A percentile compares a stretch with the other conserved stretches of the same genome.
These are phyloP conservation scores for Tetraneura akinire DNA, from an alignment of 1,140 invertebrate genomes.

Conservation along the genomic window DNA sequence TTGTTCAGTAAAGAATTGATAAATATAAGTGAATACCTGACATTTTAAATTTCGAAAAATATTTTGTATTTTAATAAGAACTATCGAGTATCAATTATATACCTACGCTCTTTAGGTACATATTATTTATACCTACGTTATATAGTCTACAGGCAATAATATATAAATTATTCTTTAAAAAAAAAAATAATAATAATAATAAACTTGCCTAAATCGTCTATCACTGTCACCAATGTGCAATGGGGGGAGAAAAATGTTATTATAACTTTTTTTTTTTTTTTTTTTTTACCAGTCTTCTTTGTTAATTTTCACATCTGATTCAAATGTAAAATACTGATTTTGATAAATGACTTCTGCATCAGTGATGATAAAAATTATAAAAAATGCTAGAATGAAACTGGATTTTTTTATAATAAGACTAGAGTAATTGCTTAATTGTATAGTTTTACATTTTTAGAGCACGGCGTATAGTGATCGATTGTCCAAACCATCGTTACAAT, in stretches of 20 bases:
- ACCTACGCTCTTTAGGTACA: no score
- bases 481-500: slow-evolving; percentile 25
- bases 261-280: background rate
- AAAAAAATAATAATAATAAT: no score
- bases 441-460: slow-evolving; percentile 10
- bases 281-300: slow-evolving; percentile 32
- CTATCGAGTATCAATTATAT: no score
- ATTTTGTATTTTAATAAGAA: no score
- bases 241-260: slow-evolving; percentile 1
- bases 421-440: slow-evolving; percentile 40
- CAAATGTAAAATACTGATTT: slow-evolving; percentile 47
- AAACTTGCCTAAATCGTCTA: background rate
- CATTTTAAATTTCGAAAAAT: no score
- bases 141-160: no score
- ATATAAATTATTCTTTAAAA: background rate
- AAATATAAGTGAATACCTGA: no score
- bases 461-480: slow-evolving; percentile 39
- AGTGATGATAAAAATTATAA: slow-evolving; percentile 19
- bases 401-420: slow-evolving; percentile 19
- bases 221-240: slow-evolving; percentile 34
- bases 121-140: no score
- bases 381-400: slow-evolving; percentile 8
- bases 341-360: slow-evolving; percentile 49
- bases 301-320: slow-evolving; percentile 38
- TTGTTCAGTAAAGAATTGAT: no score